phyloP scores from a whole-genome alignment of 2,113 vertebrate genomes.

The Epinephelus lanceolatus region DNA sequence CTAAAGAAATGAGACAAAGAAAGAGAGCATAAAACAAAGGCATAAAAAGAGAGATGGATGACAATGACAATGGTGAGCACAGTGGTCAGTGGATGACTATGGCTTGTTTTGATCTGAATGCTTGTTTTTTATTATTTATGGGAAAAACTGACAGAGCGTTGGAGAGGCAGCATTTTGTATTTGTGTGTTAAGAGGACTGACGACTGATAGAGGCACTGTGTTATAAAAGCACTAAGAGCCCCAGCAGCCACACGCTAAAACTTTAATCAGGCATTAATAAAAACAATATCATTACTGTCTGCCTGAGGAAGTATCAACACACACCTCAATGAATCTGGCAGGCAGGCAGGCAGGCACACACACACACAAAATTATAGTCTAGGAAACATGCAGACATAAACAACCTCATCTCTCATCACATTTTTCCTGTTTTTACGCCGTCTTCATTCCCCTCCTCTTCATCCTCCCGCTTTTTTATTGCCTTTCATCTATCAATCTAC shows the following conservation, averaged over 20 bases:
- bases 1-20: constrained; percentile 51
- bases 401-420: constrained; percentile 35
- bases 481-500: constrained; percentile 55
- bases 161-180: constrained; percentile 37
- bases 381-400: constrained; percentile 54
- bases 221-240: constrained; percentile 55
- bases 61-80: constrained; percentile 43
- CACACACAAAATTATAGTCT: constrained; percentile 30
- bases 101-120: constrained; percentile 48
- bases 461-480: constrained; percentile 38
- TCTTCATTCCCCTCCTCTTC: constrained; percentile 15
- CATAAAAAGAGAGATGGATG: constrained; percentile 44
- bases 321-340: constrained; percentile 53
- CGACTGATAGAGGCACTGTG: constrained; percentile 20
- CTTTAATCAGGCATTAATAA: constrained; percentile 76
- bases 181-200: constrained; percentile 42
- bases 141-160: constrained; percentile 23
- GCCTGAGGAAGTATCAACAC: constrained; percentile 53
- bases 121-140: constrained; percentile 35
- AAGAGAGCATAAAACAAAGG: constrained; percentile 37
- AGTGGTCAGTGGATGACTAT: constrained; percentile 46
- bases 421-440: constrained; percentile 23
- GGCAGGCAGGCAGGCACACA: constrained; percentile 20
- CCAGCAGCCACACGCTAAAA: constrained; percentile 62
- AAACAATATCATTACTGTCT: constrained; percentile 74